A percentile compares a stretch with the other conserved stretches of the same genome.
Conservation (phyloP, 2,113 vertebrate species). For the Sarotherodon lohbergeri region DNA sequence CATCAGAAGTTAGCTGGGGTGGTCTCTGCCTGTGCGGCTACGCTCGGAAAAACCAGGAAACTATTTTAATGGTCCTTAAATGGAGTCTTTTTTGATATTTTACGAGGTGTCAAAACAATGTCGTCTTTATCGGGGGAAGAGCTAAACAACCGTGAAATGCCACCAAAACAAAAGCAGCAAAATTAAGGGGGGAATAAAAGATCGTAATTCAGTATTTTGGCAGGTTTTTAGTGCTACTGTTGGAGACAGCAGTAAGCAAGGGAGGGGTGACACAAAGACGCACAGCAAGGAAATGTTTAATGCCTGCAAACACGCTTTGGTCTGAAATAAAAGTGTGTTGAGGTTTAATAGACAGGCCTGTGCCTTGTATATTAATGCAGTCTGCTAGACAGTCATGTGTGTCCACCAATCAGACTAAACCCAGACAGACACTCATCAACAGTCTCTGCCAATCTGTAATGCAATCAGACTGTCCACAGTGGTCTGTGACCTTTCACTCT, state of each 20-base stretch:
- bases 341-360: background rate
- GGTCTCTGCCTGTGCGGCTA: background rate
- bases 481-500: slow-evolving; percentile 32
- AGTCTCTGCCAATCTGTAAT: slow-evolving; percentile 8
- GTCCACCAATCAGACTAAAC: background rate
- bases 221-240: background rate
- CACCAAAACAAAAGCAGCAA: background rate
- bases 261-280: background rate
- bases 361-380: background rate
- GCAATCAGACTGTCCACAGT: slow-evolving; percentile 16
- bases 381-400: background rate
- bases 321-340: background rate
- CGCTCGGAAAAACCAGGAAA: background rate
- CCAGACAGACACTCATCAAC: slow-evolving; percentile 10
- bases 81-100: background rate
- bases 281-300: background rate
- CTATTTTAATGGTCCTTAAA: background rate
- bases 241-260: background rate
- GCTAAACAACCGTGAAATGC: background rate
- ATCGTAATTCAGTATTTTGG: background rate
- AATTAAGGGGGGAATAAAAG: background rate
- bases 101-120: background rate
- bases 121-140: background rate
- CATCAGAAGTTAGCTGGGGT: background rate
- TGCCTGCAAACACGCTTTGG: background rate